Conservation (phyloP, 2,888 invertebrate species). For the Axea sp. region DNA sequence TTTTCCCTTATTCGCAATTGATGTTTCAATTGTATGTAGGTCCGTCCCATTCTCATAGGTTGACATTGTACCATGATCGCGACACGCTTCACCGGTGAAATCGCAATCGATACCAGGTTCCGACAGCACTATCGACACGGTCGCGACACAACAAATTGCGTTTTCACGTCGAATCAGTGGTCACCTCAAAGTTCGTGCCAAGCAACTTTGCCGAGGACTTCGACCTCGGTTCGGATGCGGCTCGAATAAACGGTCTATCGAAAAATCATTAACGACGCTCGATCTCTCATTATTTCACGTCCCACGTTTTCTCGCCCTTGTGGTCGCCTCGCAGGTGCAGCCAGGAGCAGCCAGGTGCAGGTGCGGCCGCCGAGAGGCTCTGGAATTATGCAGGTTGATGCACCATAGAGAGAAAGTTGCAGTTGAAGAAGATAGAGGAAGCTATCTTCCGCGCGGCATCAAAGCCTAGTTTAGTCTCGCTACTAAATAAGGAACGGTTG, state of each 20-base stretch:
- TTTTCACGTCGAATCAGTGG: slow-evolving; percentile 3
- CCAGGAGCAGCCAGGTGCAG: slow-evolving; percentile 41
- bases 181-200: neutral
- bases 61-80: slow-evolving; percentile 18
- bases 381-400: slow-evolving; percentile 56
- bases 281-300: slow-evolving; percentile 33
- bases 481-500: slow-evolving; percentile 38
- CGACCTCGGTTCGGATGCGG: neutral
- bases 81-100: slow-evolving; percentile 38
- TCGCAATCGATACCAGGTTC: slow-evolving; percentile 9
- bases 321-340: slow-evolving; percentile 47
- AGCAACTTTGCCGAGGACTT: slow-evolving; percentile 2
- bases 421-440: slow-evolving; percentile 51
- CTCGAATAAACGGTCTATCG: slow-evolving; percentile 10
- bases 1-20: slow-evolving; percentile 22
- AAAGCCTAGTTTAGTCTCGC: slow-evolving; percentile 51
- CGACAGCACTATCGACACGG: too few relatives aligned
- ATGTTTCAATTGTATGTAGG: slow-evolving; percentile 39
- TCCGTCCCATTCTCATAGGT: slow-evolving; percentile 15
- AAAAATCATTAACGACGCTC: slow-evolving; percentile 28
- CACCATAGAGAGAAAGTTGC: slow-evolving; percentile 51
- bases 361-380: slow-evolving; percentile 41
- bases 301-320: slow-evolving; percentile 57
- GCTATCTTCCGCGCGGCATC: slow-evolving; percentile 52
- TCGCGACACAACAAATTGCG: slow-evolving; percentile 11